A percentile compares a stretch with the other conserved stretches of the same genome.
phyloP scores from a whole-genome alignment of 2,113 vertebrate genomes.

The Spermophilus dauricus region DNA sequence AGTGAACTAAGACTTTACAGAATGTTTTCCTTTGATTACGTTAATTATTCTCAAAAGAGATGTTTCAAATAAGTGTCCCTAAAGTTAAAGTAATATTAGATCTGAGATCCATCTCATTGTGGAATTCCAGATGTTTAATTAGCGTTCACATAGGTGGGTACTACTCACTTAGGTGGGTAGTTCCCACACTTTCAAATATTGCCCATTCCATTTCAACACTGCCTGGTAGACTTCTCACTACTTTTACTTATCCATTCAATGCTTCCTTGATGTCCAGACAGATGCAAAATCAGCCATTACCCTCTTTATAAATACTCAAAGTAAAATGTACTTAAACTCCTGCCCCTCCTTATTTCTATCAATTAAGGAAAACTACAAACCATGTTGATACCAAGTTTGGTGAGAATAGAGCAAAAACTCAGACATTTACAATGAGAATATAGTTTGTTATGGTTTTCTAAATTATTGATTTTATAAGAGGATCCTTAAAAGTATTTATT shows the following conservation, averaged over 20 bases:
- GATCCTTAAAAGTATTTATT: conserved; percentile 36
- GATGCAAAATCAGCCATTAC: not conserved
- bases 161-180: not conserved
- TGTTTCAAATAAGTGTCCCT: not conserved
- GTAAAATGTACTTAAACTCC: not conserved
- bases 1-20: not conserved
- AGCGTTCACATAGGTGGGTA: not conserved
- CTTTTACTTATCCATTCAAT: not conserved
- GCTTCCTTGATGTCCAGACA: not conserved
- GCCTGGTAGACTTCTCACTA: not conserved
- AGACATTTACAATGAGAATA: not conserved
- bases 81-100: conserved; percentile 9
- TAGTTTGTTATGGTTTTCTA: conserved; percentile 12
- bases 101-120: not conserved
- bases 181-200: too few relatives aligned
- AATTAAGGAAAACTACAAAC: conserved; percentile 41
- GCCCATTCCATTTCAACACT: not conserved
- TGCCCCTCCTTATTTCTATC: not conserved
- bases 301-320: not conserved
- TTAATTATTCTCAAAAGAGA: conserved; percentile 35
- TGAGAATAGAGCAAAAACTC: not conserved
- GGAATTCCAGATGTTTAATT: not conserved
- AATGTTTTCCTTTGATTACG: not conserved
- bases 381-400: not conserved
- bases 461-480: not conserved